phyloP scores from a whole-genome alignment of 92 coral and sea anemone species.

The Pocillopora grandis region DNA sequence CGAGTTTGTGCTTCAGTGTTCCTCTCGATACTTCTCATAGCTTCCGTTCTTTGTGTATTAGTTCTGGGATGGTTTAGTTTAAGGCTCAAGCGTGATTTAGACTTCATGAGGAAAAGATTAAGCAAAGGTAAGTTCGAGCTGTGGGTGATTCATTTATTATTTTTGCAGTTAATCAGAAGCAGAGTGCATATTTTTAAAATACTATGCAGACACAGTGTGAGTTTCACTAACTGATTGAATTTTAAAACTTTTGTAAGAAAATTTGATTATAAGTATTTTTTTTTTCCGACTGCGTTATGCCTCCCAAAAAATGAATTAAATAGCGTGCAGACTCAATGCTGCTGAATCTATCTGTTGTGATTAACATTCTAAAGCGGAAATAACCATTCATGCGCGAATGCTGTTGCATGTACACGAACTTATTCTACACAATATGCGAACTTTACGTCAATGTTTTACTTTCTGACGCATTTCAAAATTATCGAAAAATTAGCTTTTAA shows the following conservation, averaged over 20 bases:
- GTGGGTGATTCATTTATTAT: not conserved
- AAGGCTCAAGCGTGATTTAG: conserved; percentile 83
- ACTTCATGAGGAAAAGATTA: conserved; percentile 67
- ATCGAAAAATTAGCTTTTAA: conserved; percentile 1
- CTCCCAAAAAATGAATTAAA: no score
- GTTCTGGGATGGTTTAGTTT: conserved; percentile 89
- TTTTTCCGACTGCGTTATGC: not conserved
- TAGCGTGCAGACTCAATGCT: no score
- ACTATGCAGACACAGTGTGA: not conserved
- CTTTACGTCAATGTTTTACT: not conserved
- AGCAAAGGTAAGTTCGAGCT: conserved; percentile 70
- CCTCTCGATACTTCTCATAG: conserved; percentile 78
- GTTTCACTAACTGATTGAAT: not conserved
- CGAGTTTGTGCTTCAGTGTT: conserved; percentile 85
- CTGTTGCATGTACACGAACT: not conserved
- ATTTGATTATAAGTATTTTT: conserved; percentile 3
- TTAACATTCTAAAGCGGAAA: not conserved
- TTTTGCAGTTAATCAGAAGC: not conserved
- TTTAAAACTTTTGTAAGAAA: conserved; percentile 18
- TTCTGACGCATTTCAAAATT: not conserved
- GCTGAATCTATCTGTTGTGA: not conserved
- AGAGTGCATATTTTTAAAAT: not conserved
- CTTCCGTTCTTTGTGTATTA: conserved; percentile 80
- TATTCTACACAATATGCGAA: not conserved
- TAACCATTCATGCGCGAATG: not conserved